Conservation (phyloP, 2,888 invertebrate genomes). For the Ophion ellenae region DNA sequence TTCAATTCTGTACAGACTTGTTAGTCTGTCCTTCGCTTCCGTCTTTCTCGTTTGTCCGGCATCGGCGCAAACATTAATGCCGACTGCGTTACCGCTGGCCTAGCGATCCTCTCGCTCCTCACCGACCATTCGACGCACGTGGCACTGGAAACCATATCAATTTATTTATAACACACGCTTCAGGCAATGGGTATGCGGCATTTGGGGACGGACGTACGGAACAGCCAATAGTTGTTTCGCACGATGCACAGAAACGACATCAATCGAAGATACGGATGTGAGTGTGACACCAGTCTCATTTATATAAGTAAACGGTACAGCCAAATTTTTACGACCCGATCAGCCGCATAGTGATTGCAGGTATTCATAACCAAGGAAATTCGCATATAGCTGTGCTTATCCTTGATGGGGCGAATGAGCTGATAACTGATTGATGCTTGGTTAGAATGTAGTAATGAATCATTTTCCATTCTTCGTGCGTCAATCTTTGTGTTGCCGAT, state of each 20-base stretch:
- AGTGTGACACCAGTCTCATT: neutral
- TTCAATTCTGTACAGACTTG: constrained; percentile 55
- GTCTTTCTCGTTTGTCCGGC: constrained; percentile 68
- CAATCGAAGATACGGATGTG: neutral
- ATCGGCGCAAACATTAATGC: constrained; percentile 78
- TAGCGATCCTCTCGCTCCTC: constrained; percentile 70
- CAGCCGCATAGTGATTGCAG: no score
- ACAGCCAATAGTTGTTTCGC: constrained; percentile 6
- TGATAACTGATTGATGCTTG: no score
- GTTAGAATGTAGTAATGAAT: no score
- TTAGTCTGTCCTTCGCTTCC: constrained; percentile 49
- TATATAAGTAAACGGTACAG: no score
- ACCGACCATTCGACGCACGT: constrained; percentile 80
- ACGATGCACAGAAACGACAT: neutral
- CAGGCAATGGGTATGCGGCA: neutral
- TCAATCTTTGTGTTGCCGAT: no score
- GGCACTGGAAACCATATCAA: constrained; percentile 68
- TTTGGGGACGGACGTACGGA: neutral
- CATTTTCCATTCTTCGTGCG: no score
- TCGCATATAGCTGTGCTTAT: no score
- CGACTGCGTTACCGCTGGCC: constrained; percentile 70
- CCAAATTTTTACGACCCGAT: no score
- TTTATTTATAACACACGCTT: constrained; percentile 64
- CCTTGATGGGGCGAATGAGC: no score
- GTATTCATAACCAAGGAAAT: no score